These are phyloP conservation scores for Zaprionus vittiger DNA, from an alignment of 1,140 invertebrate genomes.

Conservation along the genomic window DNA sequence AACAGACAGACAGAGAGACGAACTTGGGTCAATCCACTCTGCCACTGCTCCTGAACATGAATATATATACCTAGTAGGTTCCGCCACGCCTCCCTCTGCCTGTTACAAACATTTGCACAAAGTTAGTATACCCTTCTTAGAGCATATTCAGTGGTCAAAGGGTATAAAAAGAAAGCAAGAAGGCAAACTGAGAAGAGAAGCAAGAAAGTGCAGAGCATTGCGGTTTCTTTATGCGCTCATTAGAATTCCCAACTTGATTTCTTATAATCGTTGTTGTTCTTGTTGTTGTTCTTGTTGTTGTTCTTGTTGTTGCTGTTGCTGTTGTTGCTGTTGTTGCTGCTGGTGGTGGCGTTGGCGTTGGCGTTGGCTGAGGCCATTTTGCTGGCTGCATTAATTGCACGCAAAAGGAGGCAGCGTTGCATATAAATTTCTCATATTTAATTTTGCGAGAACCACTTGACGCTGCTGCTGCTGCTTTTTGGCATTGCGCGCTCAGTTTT, in stretches of 20 bases:
- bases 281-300: constrained; percentile 1
- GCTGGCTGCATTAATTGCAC: constrained; percentile 73
- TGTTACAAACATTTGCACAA: too few species aligned
- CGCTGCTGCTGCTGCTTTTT: constrained; percentile 34
- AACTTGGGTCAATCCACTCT: too few species aligned
- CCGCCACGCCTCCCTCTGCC: too few species aligned
- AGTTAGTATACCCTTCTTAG: too few species aligned
- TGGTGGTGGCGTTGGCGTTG: not conserved
- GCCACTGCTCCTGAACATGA: too few species aligned
- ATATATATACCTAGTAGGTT: too few species aligned
- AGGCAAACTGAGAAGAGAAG: not conserved
- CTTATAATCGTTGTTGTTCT: constrained; percentile 3
- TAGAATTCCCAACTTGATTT: constrained; percentile 10
- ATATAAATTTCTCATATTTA: constrained; percentile 82
- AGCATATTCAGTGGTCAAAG: too few species aligned
- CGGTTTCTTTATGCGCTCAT: constrained; percentile 5
- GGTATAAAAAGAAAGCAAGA: not conserved
- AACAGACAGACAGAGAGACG: too few species aligned
- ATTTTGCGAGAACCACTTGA: constrained; percentile 70
- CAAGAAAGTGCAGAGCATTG: constrained; percentile 22
- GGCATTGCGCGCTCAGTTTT: constrained; percentile 51
- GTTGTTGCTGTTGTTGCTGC: not conserved
- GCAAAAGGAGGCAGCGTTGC: constrained; percentile 70
- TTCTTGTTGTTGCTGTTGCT: not conserved
- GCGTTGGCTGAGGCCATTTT: constrained; percentile 48